Percentiles rank a stretch among this genome's conserved stretches.
Evolutionary conservation across 1,140 invertebrate genomes (phyloP).

Genomic region (Aplysia californica): DNA sequence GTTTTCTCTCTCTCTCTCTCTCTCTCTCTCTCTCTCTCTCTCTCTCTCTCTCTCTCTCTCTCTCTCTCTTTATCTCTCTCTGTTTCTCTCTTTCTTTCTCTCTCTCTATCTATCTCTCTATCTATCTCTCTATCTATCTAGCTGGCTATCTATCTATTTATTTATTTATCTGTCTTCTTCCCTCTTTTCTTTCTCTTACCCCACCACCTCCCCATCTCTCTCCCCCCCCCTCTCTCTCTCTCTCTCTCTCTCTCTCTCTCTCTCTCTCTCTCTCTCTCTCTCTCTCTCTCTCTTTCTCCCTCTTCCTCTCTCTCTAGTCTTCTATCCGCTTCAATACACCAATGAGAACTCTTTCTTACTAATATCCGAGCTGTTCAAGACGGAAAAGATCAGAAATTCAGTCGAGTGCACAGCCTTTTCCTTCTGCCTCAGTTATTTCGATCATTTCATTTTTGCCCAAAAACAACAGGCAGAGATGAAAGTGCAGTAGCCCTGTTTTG

Average conservation of each 20-base stretch:
- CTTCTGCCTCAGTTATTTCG: neutral
- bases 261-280: neutral
- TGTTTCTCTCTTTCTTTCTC: too few relatives aligned
- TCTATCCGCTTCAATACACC: neutral
- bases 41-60: neutral
- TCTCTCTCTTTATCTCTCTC: too few relatives aligned
- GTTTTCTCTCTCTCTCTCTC: neutral
- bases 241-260: neutral
- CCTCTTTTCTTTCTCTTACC: too few relatives aligned
- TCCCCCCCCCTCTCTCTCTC: neutral
- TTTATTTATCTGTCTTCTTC: too few relatives aligned
- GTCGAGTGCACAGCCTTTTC: too few relatives aligned
- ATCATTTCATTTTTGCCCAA: neutral
- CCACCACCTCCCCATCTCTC: neutral
- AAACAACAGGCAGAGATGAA: neutral
- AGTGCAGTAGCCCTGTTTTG: neutral
- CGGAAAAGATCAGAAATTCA: too few relatives aligned
- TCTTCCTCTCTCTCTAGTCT: too few relatives aligned
- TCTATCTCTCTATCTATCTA: too few relatives aligned
- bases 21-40: conserved; percentile 8
- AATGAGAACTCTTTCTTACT: too few relatives aligned
- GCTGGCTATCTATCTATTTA: too few relatives aligned
- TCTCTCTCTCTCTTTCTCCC: neutral
- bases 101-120: too few relatives aligned
- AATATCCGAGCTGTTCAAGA: too few relatives aligned